Evolutionary conservation across 2,888 invertebrate genomes (phyloP).

Genomic region (Caenorhabditis afra): DNA sequence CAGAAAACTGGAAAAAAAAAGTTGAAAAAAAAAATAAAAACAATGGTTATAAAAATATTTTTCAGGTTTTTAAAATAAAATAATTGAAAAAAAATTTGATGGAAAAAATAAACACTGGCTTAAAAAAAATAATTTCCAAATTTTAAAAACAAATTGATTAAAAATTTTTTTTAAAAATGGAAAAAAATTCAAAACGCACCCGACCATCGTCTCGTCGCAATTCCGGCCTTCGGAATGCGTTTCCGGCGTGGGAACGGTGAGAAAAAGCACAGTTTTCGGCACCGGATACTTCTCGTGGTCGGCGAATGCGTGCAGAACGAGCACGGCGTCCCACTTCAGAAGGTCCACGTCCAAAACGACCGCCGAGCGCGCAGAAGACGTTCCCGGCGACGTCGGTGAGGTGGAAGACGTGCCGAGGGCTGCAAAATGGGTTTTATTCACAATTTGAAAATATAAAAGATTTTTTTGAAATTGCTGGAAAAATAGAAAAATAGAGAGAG

Average conservation of each 20-base stretch:
- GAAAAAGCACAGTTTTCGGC: slow-evolving; percentile 43
- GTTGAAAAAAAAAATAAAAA: slow-evolving; percentile 1
- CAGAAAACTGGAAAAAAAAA: slow-evolving; percentile 47
- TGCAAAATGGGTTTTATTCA: slow-evolving; percentile 21
- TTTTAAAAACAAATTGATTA: slow-evolving; percentile 25
- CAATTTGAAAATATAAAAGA: no score
- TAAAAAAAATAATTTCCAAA: no score
- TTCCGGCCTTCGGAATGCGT: not conserved
- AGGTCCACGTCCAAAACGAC: slow-evolving; percentile 48
- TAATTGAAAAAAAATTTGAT: no score
- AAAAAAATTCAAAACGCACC: slow-evolving; percentile 14
- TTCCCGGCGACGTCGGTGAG: not conserved
- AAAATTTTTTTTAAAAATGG: slow-evolving; percentile 2
- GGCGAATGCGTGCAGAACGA: slow-evolving; percentile 63
- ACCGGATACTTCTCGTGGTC: slow-evolving; percentile 59
- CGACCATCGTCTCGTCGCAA: slow-evolving; percentile 48
- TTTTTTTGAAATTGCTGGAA: not conserved
- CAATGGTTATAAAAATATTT: no score
- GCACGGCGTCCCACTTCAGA: slow-evolving; percentile 60
- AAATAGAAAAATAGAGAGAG: no score
- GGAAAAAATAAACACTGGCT: not conserved
- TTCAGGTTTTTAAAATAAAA: no score
- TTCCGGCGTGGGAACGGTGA: slow-evolving; percentile 38
- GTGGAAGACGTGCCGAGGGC: slow-evolving; percentile 22
- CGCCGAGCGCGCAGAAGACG: slow-evolving; percentile 29